phyloP scores from a whole-genome alignment of 2,888 invertebrate species.

The Cantharis rufa region DNA sequence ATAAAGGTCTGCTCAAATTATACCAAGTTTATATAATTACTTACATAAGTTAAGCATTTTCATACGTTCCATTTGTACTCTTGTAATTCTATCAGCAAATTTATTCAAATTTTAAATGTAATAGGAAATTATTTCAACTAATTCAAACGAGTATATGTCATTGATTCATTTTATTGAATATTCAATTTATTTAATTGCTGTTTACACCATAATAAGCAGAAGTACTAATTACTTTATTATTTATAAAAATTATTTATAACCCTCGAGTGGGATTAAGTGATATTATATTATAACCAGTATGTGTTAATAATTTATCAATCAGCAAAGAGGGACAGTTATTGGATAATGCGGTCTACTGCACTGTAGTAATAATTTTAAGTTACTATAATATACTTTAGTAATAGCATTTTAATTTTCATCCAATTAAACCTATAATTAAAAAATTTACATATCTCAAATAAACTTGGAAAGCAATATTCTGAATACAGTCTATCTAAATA shows the following conservation, averaged over 20 bases:
- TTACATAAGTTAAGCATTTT: neutral
- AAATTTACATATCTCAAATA: neutral
- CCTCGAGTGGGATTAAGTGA: no score
- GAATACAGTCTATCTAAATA: conserved; percentile 18
- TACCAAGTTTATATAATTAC: neutral
- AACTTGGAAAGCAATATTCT: neutral
- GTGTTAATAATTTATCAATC: no score
- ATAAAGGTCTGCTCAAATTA: conserved; percentile 2
- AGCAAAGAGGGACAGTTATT: no score
- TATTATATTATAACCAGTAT: no score
- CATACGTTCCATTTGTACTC: neutral
- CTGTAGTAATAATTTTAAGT: no score
- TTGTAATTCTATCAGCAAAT: neutral
- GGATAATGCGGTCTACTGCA: no score
- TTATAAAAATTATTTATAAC: no score
- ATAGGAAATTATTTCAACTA: neutral
- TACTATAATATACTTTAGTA: no score
- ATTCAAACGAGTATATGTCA: neutral
- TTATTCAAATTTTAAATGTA: neutral
- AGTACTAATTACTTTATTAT: no score
- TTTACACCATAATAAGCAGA: no score
- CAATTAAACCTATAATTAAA: neutral
- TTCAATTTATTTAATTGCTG: no score
- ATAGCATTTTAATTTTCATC: no score
- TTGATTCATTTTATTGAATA: neutral